Conservation (phyloP, 2,113 vertebrate species). For the Motacilla alba region DNA sequence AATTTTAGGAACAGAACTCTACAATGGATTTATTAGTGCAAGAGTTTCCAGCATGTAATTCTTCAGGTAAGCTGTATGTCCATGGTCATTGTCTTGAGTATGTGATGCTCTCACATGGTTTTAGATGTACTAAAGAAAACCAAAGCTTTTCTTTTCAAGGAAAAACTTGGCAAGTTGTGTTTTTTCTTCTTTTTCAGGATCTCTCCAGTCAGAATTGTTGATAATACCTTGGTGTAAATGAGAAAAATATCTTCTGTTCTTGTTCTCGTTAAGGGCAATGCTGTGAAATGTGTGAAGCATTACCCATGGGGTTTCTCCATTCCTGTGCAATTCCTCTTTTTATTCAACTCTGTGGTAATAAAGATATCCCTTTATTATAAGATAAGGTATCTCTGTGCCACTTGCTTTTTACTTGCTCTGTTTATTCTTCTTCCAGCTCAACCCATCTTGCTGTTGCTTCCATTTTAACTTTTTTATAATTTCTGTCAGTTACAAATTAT, state of each 20-base stretch:
- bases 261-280: neutral
- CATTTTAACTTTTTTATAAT: neutral
- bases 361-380: neutral
- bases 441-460: neutral
- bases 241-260: neutral
- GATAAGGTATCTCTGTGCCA: neutral
- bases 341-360: neutral
- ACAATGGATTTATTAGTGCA: neutral
- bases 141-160: neutral
- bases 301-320: neutral
- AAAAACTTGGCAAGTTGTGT: too few species aligned
- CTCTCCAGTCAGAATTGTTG: neutral
- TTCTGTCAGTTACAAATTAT: neutral
- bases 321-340: neutral
- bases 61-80: neutral
- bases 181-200: neutral
- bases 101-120: neutral
- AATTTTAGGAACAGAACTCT: neutral
- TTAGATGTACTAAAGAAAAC: neutral
- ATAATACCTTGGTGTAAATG: neutral
- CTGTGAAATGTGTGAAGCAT: neutral
- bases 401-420: neutral
- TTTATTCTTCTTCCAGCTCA: neutral
- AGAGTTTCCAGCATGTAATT: neutral
- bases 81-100: rapidly evolving